Conservation (phyloP, 2,797 vertebrate genomes). For the Macropodus opercularis region DNA sequence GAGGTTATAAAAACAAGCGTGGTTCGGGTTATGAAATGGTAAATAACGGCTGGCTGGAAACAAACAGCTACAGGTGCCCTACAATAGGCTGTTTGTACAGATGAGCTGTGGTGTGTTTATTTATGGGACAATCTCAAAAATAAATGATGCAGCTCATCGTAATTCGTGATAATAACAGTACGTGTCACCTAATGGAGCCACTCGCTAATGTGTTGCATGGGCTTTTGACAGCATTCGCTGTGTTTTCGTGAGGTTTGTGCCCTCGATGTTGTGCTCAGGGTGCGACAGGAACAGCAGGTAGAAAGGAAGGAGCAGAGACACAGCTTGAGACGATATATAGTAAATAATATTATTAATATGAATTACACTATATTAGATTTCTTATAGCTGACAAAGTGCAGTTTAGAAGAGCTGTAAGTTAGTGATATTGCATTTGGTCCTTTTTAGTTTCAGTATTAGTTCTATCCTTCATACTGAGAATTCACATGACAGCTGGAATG, state of each 20-base stretch:
- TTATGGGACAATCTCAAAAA: neutral
- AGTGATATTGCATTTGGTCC: conserved; percentile 4
- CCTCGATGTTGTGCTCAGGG: conserved; percentile 56
- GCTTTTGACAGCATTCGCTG: no score
- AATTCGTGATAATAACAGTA: neutral
- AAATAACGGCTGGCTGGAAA: neutral
- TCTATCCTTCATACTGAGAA: conserved; percentile 6
- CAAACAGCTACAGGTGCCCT: no score
- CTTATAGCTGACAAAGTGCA: neutral
- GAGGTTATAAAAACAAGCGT: no score
- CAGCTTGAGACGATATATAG: neutral
- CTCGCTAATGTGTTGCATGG: no score
- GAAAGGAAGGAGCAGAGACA: conserved; percentile 26
- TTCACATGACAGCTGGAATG: conserved; percentile 7
- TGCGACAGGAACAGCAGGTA: conserved; percentile 31
- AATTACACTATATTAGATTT: neutral
- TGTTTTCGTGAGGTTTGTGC: no score
- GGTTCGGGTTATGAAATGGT: no score
- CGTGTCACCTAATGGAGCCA: neutral
- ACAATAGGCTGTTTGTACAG: no score
- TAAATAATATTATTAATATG: conserved; percentile 1
- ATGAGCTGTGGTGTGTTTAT: no score
- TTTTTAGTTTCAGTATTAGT: conserved; percentile 1
- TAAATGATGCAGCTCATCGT: neutral
- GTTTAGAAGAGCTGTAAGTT: conserved; percentile 2